These are phyloP conservation scores for Luperina testacea DNA, from an alignment of 2,888 invertebrate genomes.

Conservation along the genomic window DNA sequence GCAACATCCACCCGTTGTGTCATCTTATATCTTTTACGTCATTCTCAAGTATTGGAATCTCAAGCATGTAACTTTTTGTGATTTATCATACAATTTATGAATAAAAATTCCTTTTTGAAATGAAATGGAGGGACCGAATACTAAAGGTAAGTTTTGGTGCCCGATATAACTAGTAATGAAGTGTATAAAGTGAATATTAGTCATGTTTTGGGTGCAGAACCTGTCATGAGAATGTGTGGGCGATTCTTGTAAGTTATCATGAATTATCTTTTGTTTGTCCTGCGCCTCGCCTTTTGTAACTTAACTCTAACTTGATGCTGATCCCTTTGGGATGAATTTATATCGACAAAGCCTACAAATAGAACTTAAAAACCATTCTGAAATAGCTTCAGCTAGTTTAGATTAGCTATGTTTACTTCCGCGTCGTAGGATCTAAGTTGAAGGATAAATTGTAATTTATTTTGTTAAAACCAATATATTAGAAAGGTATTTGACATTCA, in stretches of 20 bases:
- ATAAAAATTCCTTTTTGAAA: constrained; percentile 74
- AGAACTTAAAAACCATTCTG: not conserved
- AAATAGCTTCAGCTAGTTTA: constrained; percentile 7
- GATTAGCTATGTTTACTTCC: constrained; percentile 68
- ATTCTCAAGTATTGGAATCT: constrained; percentile 65
- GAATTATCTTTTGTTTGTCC: constrained; percentile 84
- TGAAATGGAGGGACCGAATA: constrained; percentile 85
- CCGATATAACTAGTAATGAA: constrained; percentile 1
- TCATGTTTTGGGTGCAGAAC: constrained; percentile 73
- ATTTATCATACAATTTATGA: constrained; percentile 69
- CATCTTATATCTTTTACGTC: constrained; percentile 60
- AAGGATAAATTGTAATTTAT: constrained; percentile 60
- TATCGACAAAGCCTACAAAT: not conserved
- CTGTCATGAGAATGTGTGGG: constrained; percentile 84
- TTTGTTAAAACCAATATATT: constrained; percentile 37
- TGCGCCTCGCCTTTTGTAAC: constrained; percentile 63
- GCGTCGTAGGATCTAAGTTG: constrained; percentile 59
- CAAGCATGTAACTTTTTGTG: constrained; percentile 63
- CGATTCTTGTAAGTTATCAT: constrained; percentile 79
- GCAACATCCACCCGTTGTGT: constrained; percentile 58
- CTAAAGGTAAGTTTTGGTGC: constrained; percentile 76
- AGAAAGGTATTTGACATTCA: constrained; percentile 61
- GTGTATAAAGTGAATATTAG: constrained; percentile 41
- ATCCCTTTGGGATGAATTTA: not conserved
- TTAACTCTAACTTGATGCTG: constrained; percentile 43